Percentiles rank a stretch among this genome's conserved stretches.
Evolutionary conservation across 2,888 invertebrate genomes (phyloP).

Genomic region (Electrophaes corylata): DNA sequence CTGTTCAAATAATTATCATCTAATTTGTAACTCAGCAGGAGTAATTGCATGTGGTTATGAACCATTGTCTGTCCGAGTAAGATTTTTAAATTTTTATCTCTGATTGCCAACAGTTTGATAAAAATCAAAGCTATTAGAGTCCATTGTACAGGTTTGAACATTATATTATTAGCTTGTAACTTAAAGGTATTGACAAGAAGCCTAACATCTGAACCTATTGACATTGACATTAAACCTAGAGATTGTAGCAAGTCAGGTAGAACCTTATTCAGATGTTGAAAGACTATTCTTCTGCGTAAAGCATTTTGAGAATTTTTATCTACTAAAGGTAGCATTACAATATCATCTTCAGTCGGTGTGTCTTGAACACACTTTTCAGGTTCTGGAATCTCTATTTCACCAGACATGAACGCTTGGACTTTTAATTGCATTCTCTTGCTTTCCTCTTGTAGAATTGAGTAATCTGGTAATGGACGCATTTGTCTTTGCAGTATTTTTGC

Average conservation of each 20-base stretch:
- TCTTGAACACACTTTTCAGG: slow-evolving; percentile 46
- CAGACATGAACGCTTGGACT: slow-evolving; percentile 86
- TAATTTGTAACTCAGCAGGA: slow-evolving; percentile 78
- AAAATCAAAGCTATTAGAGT: slow-evolving; percentile 87
- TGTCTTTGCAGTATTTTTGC: slow-evolving; percentile 62
- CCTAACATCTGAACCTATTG: slow-evolving; percentile 74
- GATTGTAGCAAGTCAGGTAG: slow-evolving; percentile 83
- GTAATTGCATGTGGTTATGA: slow-evolving; percentile 71
- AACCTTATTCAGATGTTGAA: slow-evolving; percentile 86
- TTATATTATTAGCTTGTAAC: slow-evolving; percentile 88
- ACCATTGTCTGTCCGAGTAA: slow-evolving; percentile 62
- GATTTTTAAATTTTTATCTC: slow-evolving; percentile 61
- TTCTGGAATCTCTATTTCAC: slow-evolving; percentile 74
- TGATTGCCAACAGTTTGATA: slow-evolving; percentile 84
- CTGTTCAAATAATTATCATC: slow-evolving; percentile 79
- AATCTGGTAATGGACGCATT: slow-evolving; percentile 86
- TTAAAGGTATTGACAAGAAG: slow-evolving; percentile 86
- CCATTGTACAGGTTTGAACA: slow-evolving; percentile 89
- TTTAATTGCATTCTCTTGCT: slow-evolving; percentile 86
- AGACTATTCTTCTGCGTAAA: slow-evolving; percentile 87
- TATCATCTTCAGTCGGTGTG: slow-evolving; percentile 51
- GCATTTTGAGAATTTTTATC: slow-evolving; percentile 87
- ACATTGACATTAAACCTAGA: slow-evolving; percentile 68
- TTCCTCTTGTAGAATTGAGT: slow-evolving; percentile 85
- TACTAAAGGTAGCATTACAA: slow-evolving; percentile 84